phyloP scores from a whole-genome alignment of 2,888 invertebrate genomes.

The Incurvaria masculella region DNA sequence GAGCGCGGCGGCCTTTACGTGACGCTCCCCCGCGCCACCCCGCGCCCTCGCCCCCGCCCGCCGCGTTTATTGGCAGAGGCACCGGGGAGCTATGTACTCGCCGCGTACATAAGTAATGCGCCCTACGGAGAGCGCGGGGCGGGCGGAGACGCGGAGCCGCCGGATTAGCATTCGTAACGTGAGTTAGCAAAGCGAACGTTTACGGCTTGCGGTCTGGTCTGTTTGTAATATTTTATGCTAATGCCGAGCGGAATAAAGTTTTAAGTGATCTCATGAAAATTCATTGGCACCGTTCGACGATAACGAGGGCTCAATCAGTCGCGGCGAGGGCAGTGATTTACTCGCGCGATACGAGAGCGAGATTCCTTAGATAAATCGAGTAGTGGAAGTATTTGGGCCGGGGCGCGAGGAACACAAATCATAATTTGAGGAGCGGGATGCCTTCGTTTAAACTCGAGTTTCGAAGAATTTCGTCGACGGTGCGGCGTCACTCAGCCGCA shows the following conservation, averaged over 20 bases:
- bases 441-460: too few species aligned
- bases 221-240: conserved; percentile 6
- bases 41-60: not conserved
- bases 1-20: conserved; percentile 29
- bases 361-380: not conserved
- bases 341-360: not conserved
- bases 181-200: conserved; percentile 17
- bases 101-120: conserved; percentile 38
- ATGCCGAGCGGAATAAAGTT: conserved; percentile 5
- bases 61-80: conserved; percentile 7
- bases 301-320: not conserved
- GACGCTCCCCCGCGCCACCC: conserved; percentile 28
- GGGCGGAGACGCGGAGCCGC: conserved; percentile 8
- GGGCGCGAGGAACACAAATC: not conserved
- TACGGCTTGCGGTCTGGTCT: conserved; percentile 7
- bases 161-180: conserved; percentile 46
- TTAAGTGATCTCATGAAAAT: conserved; percentile 3
- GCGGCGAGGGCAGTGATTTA: not conserved
- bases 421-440: not conserved
- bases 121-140: not conserved
- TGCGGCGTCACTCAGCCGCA: not conserved
- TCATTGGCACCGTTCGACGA: not conserved
- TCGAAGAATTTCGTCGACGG: too few species aligned
- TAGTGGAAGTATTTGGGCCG: not conserved
- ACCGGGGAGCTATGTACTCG: conserved; percentile 22